Base-by-base conservation (phyloP, 1,140 invertebrate species). In the Neodiprion fabricii region DNA sequence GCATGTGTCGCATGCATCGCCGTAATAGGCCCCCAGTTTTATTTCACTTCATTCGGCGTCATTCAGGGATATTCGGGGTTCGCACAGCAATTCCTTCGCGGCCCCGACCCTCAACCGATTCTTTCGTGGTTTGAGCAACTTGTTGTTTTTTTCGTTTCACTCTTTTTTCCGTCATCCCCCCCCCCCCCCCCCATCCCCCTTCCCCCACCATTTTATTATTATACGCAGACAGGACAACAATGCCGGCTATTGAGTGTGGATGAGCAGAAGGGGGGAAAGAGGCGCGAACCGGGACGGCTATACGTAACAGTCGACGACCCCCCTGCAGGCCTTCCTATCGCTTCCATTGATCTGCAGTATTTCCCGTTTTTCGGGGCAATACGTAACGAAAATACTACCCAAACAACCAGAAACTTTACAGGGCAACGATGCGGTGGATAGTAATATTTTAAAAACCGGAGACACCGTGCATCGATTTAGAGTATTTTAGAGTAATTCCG, bases 101-200 rank as follows among this genome's bases (percentile, higher is more conserved):
- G 53, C 53, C n/a, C n/a, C n/a, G n/a, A 61, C 53, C 53, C 53
- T 61, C 53, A 61, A 61, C 53, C 53, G 53, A 61, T 61, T 61
- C 53, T 61, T 14, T 61, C 53, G 53, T 61, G 53, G 53, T 61
- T 61, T 17, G 53, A 61, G 53, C 53, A 61, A 61, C 53, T 61
- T 61, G 53, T 61, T 61, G n/a, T 61, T 12, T 61, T 14, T 61
- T 61, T 61, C n/a, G 4, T 61, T 61, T 9, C n/a, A 12, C 3
- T 61, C 53, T 61, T 14, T 61, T 17, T 61, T 11, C 50, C 50
- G 10, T 14, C 50, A 21, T 21, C 17, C 17, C 17, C 17, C 17
- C 17, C 17, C 17, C 17, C 28, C 28, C 2, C 5, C 28, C 28
- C 28, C 28, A 2, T 5, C 28, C 0, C 28, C 28, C 28, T 40